Evolutionary conservation across 2,888 invertebrate genomes (phyloP).

Genomic region (Orthosia incerta): DNA sequence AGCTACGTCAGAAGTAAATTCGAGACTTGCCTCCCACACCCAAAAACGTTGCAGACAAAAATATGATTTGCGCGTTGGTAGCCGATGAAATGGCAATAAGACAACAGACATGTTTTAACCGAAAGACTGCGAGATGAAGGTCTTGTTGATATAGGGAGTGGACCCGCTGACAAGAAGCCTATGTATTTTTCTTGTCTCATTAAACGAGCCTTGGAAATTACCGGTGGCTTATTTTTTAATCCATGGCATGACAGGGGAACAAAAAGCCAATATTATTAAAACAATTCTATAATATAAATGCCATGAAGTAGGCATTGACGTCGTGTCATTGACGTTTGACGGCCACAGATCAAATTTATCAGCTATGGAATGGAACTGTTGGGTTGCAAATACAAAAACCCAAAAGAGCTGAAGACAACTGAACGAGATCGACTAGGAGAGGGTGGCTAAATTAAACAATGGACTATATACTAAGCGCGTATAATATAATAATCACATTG

Average conservation of each 20-base stretch:
- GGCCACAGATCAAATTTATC: slow-evolving; percentile 19
- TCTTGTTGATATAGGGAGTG: slow-evolving; percentile 44
- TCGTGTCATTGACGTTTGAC: slow-evolving; percentile 21
- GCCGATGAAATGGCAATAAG: slow-evolving; percentile 63
- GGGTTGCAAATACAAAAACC: slow-evolving; percentile 18
- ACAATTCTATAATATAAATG: slow-evolving; percentile 15
- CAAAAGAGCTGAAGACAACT: slow-evolving; percentile 25
- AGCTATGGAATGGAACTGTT: slow-evolving; percentile 13
- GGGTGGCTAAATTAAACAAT: too few relatives aligned
- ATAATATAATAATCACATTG: too few relatives aligned
- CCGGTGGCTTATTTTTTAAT: slow-evolving; percentile 42
- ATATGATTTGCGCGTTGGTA: slow-evolving; percentile 48
- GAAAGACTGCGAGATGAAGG: slow-evolving; percentile 44
- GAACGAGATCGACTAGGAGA: too few relatives aligned
- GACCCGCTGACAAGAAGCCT: slow-evolving; percentile 38
- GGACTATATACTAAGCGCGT: too few relatives aligned
- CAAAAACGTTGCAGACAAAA: slow-evolving; percentile 54
- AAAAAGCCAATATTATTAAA: slow-evolving; percentile 24
- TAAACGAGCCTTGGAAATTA: slow-evolving; percentile 41
- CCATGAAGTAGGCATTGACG: slow-evolving; percentile 25
- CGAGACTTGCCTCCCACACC: slow-evolving; percentile 60
- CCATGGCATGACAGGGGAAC: slow-evolving; percentile 27
- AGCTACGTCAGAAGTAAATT: slow-evolving; percentile 59
- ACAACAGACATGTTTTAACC: slow-evolving; percentile 55
- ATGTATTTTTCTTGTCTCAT: slow-evolving; percentile 32